These are phyloP conservation scores for Geotrypetes seraphini DNA, from an alignment of 2,797 vertebrate genomes.

Conservation along the genomic window DNA sequence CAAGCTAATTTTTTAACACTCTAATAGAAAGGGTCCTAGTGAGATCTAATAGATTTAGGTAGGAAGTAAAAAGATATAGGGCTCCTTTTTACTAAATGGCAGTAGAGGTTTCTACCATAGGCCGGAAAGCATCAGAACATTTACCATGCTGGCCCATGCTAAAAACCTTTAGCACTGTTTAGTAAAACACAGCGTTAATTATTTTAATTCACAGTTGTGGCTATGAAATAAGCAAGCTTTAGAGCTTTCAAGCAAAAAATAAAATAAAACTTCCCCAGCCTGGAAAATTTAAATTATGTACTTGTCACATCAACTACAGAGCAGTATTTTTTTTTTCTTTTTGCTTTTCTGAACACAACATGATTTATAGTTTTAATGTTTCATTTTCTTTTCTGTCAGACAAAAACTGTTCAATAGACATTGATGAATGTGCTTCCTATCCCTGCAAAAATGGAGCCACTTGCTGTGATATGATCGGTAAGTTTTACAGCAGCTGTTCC, in stretches of 20 bases:
- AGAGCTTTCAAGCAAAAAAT: constrained; percentile 22
- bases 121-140: too few relatives aligned
- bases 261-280: constrained; percentile 16
- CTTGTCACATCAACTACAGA: constrained; percentile 31
- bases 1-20: too few relatives aligned
- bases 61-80: too few relatives aligned
- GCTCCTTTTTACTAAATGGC: too few relatives aligned
- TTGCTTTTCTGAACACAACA: constrained; percentile 21
- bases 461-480: constrained; percentile 39
- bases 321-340: constrained; percentile 44
- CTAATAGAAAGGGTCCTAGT: too few relatives aligned
- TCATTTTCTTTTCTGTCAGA: constrained; percentile 51
- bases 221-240: constrained; percentile 12
- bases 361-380: constrained; percentile 45
- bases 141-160: too few relatives aligned
- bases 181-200: too few relatives aligned
- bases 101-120: too few relatives aligned
- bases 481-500: constrained; percentile 45
- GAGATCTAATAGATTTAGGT: too few relatives aligned
- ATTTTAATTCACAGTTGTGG: constrained; percentile 12
- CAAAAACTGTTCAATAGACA: constrained; percentile 60
- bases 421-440: constrained; percentile 47
- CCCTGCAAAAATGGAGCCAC: constrained; percentile 57
- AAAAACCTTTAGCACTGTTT: too few relatives aligned
- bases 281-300: constrained; percentile 30